phyloP scores from a whole-genome alignment of 2,888 invertebrate species.

The Petrophora chlorosata region DNA sequence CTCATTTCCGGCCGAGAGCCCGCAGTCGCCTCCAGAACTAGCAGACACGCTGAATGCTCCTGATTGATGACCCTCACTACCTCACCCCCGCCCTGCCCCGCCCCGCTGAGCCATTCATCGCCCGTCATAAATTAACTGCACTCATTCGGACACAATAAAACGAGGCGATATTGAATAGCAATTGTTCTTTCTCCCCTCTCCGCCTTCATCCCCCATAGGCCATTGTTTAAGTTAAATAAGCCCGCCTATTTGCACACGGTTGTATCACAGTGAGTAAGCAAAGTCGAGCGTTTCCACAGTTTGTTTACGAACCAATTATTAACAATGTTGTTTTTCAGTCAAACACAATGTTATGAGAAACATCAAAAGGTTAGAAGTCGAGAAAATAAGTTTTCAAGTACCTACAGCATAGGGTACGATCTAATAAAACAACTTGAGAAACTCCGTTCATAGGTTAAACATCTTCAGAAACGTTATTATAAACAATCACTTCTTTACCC shows the following conservation, averaged over 20 bases:
- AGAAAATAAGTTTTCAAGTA: neutral
- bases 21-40: neutral
- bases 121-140: constrained; percentile 30
- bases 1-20: constrained; percentile 34
- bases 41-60: constrained; percentile 5
- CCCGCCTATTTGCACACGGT: neutral
- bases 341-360: neutral
- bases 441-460: neutral
- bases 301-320: no score
- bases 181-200: constrained; percentile 1
- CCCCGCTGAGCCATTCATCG: constrained; percentile 11
- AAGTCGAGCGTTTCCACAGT: neutral
- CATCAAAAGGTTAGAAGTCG: neutral
- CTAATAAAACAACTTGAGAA: neutral
- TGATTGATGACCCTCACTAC: constrained; percentile 14
- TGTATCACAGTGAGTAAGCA: no score
- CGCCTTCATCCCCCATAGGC: neutral
- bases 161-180: constrained; percentile 14
- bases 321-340: no score
- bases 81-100: neutral
- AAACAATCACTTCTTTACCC: neutral
- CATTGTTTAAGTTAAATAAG: neutral
- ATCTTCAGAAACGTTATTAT: neutral
- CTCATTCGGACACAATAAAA: constrained; percentile 21
- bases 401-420: no score